Conservation (phyloP, 2,797 vertebrate genomes). For the Etheostoma nigrum region DNA sequence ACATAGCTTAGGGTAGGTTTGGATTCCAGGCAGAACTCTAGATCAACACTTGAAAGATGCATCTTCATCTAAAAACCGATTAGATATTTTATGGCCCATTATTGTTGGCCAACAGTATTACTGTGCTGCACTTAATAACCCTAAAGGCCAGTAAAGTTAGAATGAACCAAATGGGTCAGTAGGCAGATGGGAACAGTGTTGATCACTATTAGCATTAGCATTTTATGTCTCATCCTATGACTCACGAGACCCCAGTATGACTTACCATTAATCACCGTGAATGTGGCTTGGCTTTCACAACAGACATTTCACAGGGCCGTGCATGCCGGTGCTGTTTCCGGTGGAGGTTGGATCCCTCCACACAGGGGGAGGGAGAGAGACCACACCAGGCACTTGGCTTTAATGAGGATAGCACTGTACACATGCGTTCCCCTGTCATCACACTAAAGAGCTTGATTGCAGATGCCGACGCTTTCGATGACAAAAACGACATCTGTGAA, state of each 20-base stretch:
- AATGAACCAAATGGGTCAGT: constrained; percentile 2
- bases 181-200: not conserved
- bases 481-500: constrained; percentile 79
- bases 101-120: not conserved
- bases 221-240: constrained; percentile 14
- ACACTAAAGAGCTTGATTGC: constrained; percentile 75
- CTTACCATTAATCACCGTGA: constrained; percentile 60
- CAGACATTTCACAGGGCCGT: constrained; percentile 34
- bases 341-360: constrained; percentile 32
- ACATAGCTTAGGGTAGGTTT: not conserved
- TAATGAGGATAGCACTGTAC: constrained; percentile 69
- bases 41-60: not conserved
- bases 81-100: not conserved
- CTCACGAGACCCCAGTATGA: constrained; percentile 41
- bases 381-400: constrained; percentile 68
- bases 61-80: not conserved
- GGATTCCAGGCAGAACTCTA: not conserved
- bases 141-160: not conserved
- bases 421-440: constrained; percentile 65
- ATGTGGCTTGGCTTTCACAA: constrained; percentile 45
- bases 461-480: constrained; percentile 69
- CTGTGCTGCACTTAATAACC: not conserved
- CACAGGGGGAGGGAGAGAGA: constrained; percentile 35
- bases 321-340: constrained; percentile 33
- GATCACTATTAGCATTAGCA: not conserved